phyloP scores from a whole-genome alignment of 2,888 invertebrate genomes.

The Brachyptera putata region DNA sequence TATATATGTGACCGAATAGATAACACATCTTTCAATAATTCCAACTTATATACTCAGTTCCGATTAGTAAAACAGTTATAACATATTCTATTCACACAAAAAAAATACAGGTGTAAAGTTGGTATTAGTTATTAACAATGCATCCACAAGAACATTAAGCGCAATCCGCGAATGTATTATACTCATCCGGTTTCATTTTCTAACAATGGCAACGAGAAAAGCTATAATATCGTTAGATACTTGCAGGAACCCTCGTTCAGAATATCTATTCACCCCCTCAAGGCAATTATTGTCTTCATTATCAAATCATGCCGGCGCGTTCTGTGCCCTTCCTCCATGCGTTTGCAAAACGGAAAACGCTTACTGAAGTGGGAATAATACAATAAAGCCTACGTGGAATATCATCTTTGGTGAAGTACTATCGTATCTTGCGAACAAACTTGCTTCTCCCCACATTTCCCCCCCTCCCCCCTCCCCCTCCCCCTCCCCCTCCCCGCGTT shows the following conservation, averaged over 20 bases:
- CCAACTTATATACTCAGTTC: too few relatives aligned
- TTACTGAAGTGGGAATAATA: not conserved
- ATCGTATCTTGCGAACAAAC: too few relatives aligned
- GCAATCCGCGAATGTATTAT: not conserved
- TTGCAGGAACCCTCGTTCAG: not conserved
- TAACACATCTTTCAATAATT: too few relatives aligned
- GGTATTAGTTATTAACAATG: conserved; percentile 6
- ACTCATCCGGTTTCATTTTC: not conserved
- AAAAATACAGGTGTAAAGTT: not conserved
- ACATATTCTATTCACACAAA: too few relatives aligned
- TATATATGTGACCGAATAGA: too few relatives aligned
- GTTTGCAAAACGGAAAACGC: too few relatives aligned
- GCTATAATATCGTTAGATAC: not conserved
- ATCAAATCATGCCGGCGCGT: conserved; percentile 6
- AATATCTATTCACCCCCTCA: not conserved
- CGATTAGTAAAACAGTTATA: too few relatives aligned
- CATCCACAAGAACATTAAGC: not conserved
- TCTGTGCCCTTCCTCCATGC: not conserved
- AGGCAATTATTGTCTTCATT: conserved; percentile 13
- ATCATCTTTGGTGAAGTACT: too few relatives aligned
- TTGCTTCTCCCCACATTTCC: too few relatives aligned
- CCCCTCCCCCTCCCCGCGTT: too few relatives aligned
- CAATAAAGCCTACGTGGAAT: too few relatives aligned
- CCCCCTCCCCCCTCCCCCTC: too few relatives aligned
- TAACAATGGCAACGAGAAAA: not conserved